Percentiles rank a stretch among this genome's conserved stretches.
Evolutionary conservation across 2,797 vertebrate species (phyloP).

Genomic region (Enoplosus armatus): DNA sequence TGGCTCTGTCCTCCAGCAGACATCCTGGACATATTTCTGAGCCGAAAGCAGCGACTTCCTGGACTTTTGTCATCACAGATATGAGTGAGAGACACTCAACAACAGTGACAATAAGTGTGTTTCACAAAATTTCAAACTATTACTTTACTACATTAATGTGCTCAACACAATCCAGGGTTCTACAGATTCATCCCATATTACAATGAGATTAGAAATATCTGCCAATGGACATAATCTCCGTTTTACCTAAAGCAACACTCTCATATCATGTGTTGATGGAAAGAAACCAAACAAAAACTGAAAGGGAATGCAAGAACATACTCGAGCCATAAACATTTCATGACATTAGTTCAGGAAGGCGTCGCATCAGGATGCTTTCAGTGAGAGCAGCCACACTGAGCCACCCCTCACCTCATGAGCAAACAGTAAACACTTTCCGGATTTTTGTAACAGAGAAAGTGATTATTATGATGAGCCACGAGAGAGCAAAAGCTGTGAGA

Average conservation of each 20-base stretch:
- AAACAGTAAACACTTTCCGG: constrained; percentile 24
- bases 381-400: not conserved
- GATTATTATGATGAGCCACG: constrained; percentile 42
- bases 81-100: too few species aligned
- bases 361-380: not conserved
- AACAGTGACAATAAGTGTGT: too few species aligned
- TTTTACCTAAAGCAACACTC: not conserved
- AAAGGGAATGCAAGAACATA: not conserved
- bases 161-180: not conserved
- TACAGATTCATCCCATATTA: not conserved
- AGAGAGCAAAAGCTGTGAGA: constrained; percentile 37
- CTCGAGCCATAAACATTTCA: constrained; percentile 11
- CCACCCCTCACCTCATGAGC: not conserved
- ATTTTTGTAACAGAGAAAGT: constrained; percentile 6
- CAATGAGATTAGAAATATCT: not conserved
- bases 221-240: not conserved
- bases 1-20: too few species aligned
- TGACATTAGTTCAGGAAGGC: not conserved
- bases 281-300: too few species aligned
- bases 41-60: too few species aligned
- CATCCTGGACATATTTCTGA: too few species aligned
- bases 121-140: too few species aligned
- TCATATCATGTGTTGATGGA: not conserved
- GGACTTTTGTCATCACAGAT: too few species aligned
- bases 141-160: too few species aligned